Evolutionary conservation across 1,140 invertebrate species (phyloP).

Genomic region (Drosophila triauraria): DNA sequence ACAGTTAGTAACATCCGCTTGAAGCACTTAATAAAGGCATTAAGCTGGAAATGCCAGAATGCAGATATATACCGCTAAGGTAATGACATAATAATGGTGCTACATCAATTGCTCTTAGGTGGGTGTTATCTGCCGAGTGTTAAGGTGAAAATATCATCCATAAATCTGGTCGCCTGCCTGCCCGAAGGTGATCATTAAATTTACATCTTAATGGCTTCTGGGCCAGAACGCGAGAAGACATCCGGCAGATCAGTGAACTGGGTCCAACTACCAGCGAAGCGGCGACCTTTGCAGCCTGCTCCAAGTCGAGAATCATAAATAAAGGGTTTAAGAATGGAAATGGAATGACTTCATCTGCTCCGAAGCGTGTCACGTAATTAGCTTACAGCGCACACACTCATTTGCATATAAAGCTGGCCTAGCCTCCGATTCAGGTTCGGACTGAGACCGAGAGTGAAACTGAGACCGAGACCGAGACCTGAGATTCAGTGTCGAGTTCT

Average conservation of each 20-base stretch:
- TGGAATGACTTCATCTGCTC: conserved; percentile 65
- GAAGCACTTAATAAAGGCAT: neutral
- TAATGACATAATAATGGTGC: conserved; percentile 4
- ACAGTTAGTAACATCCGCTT: conserved; percentile 21
- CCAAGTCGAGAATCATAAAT: conserved; percentile 62
- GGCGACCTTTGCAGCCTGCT: conserved; percentile 46
- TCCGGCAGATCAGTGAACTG: conserved; percentile 68
- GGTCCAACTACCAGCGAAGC: conserved; percentile 21
- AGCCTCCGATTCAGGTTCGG: conserved; percentile 35
- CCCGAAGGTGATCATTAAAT: conserved; percentile 63
- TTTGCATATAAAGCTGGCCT: conserved; percentile 73
- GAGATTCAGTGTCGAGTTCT: conserved; percentile 18
- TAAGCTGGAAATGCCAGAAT: conserved; percentile 53
- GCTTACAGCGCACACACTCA: conserved; percentile 60
- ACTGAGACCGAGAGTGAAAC: neutral
- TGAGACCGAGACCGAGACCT: neutral
- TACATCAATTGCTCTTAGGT: conserved; percentile 23
- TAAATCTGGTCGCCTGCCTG: conserved; percentile 55
- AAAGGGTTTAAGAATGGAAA: conserved; percentile 49
- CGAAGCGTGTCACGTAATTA: conserved; percentile 80
- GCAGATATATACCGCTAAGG: conserved; percentile 1
- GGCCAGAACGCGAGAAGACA: conserved; percentile 63
- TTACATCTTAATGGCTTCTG: conserved; percentile 77
- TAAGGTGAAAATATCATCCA: conserved; percentile 61
- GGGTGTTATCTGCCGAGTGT: conserved; percentile 49